A percentile compares a stretch with the other conserved stretches of the same genome.
These are phyloP conservation scores for Mesoligia furuncula DNA, from an alignment of 2,888 invertebrate genomes.

Conservation along the genomic window DNA sequence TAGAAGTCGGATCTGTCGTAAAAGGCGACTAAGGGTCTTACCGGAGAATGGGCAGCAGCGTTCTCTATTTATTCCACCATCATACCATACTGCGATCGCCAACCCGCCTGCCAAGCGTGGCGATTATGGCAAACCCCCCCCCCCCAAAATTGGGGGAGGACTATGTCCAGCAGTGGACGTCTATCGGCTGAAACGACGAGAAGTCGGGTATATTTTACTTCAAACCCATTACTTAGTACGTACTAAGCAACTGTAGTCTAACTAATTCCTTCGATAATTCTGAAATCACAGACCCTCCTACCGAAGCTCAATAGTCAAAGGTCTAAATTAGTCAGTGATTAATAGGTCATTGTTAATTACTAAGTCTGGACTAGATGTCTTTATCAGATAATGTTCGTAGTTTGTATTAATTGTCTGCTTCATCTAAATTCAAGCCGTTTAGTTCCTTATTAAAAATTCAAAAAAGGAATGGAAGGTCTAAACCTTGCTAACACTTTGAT, in stretches of 20 bases:
- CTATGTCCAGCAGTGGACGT: too few relatives aligned
- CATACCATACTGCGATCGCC: too few relatives aligned
- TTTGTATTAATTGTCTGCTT: constrained; percentile 7
- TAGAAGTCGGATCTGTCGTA: too few relatives aligned
- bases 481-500: too few relatives aligned
- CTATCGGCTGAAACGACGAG: too few relatives aligned
- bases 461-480: background rate
- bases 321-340: background rate
- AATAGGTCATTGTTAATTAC: constrained; percentile 6
- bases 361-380: background rate
- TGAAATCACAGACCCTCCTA: too few relatives aligned
- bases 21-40: too few relatives aligned
- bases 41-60: too few relatives aligned
- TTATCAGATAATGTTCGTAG: background rate
- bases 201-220: background rate
- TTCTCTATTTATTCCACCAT: too few relatives aligned
- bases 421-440: background rate
- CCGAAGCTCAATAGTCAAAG: background rate
- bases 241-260: background rate
- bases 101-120: too few relatives aligned
- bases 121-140: too few relatives aligned
- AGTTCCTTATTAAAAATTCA: constrained; percentile 3
- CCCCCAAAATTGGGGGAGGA: too few relatives aligned
- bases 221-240: background rate
- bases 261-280: background rate